Evolutionary conservation across 2,888 invertebrate species (phyloP).

Genomic region (Hypomecis atomaria): DNA sequence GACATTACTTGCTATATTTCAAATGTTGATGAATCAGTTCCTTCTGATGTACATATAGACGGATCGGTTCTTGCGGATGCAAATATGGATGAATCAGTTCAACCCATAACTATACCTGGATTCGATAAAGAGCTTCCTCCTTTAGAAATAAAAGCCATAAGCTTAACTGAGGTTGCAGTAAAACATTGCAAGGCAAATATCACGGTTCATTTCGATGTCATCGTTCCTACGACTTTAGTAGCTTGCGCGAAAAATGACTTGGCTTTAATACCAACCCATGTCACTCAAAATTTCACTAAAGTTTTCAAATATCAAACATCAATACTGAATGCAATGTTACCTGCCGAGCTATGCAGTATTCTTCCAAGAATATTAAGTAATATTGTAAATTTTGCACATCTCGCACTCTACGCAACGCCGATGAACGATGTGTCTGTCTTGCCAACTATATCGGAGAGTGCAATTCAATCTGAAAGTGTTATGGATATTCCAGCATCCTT

Average conservation of each 20-base stretch:
- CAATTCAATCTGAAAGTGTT: constrained; percentile 33
- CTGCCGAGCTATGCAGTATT: constrained; percentile 73
- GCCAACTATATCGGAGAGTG: constrained; percentile 53
- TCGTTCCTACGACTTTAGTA: constrained; percentile 47
- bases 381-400: constrained; percentile 48
- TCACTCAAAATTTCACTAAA: constrained; percentile 55
- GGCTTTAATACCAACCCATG: constrained; percentile 54
- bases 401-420: constrained; percentile 32
- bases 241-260: constrained; percentile 46
- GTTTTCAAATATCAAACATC: constrained; percentile 68
- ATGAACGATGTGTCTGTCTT: constrained; percentile 46
- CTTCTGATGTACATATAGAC: too few species aligned
- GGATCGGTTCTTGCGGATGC: constrained; percentile 9
- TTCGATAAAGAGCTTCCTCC: constrained; percentile 57
- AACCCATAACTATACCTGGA: constrained; percentile 53
- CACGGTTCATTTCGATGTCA: constrained; percentile 69
- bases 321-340: constrained; percentile 67
- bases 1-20: not conserved
- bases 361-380: constrained; percentile 65
- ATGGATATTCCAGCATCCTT: not conserved
- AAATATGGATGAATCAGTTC: constrained; percentile 1
- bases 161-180: constrained; percentile 62
- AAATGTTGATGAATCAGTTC: too few species aligned
- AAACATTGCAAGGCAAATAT: constrained; percentile 69
- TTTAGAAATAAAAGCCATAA: constrained; percentile 62